A percentile compares a stretch with the other conserved stretches of the same genome.
phyloP scores from a whole-genome alignment of 2,113 vertebrate genomes.

The Corythornis madagascariensis region DNA sequence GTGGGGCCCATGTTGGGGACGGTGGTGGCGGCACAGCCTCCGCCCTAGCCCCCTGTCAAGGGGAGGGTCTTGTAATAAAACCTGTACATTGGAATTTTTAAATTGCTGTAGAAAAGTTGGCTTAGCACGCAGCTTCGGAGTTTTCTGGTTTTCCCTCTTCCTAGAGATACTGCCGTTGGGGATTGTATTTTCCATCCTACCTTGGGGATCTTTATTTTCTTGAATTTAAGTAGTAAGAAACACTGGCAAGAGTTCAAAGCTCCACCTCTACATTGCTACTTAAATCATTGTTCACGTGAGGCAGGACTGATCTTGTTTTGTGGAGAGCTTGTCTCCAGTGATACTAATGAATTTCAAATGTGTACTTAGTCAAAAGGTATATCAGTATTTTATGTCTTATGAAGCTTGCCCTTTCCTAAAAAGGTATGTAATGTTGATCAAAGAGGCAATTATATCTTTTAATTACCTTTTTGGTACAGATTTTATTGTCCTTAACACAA shows the following conservation, averaged over 20 bases:
- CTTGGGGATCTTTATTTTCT: not conserved
- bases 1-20: not conserved
- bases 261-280: accelerated
- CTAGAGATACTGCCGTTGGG: not conserved
- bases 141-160: not conserved
- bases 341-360: not conserved
- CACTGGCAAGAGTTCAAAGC: not conserved
- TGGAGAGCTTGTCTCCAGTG: not conserved
- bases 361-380: not conserved
- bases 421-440: not conserved
- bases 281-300: accelerated
- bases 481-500: constrained; percentile 75
- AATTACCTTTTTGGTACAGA: not conserved
- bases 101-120: not conserved
- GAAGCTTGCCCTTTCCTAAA: not conserved
- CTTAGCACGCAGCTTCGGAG: accelerated
- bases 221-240: not conserved
- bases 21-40: not conserved
- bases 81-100: accelerated
- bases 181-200: not conserved
- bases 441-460: not conserved
- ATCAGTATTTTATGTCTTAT: not conserved
- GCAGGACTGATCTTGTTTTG: too few species aligned
- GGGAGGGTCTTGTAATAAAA: not conserved
- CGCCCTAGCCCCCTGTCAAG: not conserved